These are phyloP conservation scores for Chondrosia reniformis DNA, from an alignment of 37 sponge, comb jelly and placozoan species.

Conservation along the genomic window DNA sequence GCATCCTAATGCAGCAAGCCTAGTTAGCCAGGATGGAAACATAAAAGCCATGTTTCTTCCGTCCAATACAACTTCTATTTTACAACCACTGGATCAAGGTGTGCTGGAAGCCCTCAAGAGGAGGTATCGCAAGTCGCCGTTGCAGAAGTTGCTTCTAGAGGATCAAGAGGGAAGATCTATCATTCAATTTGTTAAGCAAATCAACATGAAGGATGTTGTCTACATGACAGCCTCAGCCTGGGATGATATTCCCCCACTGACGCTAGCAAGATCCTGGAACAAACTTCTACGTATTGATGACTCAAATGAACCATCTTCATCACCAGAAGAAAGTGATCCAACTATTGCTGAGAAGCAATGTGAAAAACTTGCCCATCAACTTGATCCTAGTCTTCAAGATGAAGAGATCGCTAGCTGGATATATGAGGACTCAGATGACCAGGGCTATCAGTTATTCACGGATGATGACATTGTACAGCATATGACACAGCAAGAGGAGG, in stretches of 20 bases:
- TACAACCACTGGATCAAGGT: constrained; percentile 56
- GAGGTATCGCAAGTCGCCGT: constrained; percentile 21
- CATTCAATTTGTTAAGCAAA: constrained; percentile 12
- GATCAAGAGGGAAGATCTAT: constrained; percentile 35
- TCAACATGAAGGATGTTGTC: constrained; percentile 36
- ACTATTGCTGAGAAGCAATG: no score
- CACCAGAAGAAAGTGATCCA: constrained; percentile 5
- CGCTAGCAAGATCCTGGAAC: constrained; percentile 32
- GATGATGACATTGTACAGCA: constrained; percentile 32
- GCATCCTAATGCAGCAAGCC: constrained; percentile 36
- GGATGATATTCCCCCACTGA: constrained; percentile 18
- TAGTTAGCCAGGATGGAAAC: constrained; percentile 22
- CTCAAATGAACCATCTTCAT: constrained; percentile 14
- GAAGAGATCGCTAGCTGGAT: constrained; percentile 29
- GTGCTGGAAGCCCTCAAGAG: constrained; percentile 45
- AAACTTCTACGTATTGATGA: constrained; percentile 8
- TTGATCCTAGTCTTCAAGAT: not conserved
- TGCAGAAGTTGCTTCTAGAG: constrained; percentile 21
- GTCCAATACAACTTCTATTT: constrained; percentile 27
- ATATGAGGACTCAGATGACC: constrained; percentile 6
- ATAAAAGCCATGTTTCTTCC: constrained; percentile 43
- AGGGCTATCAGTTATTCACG: constrained; percentile 24
- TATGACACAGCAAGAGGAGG: not conserved
- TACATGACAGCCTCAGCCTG: constrained; percentile 29
- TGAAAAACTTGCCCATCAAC: constrained; percentile 16